Conservation (phyloP, 2,113 vertebrate genomes). For the Anhinga anhinga region DNA sequence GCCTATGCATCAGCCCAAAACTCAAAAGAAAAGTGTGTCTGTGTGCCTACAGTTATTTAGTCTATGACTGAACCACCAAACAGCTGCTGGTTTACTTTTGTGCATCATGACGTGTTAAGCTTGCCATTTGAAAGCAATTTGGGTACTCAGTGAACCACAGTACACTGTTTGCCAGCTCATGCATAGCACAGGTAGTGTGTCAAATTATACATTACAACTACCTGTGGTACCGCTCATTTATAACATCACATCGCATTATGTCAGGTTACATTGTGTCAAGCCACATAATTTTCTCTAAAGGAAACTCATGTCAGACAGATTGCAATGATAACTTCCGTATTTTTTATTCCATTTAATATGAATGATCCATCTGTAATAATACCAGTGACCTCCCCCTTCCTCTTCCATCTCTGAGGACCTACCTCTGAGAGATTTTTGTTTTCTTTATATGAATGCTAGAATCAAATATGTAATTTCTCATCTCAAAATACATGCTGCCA, state of each 20-base stretch:
- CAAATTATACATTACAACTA: slow-evolving; percentile 15
- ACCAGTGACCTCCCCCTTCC: neutral
- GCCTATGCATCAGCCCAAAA: neutral
- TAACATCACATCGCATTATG: neutral
- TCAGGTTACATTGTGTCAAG: neutral
- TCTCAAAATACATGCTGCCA: slow-evolving; percentile 1
- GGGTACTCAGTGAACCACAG: neutral
- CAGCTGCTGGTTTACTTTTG: neutral
- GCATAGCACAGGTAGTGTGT: neutral
- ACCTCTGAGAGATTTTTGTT: neutral
- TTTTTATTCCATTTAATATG: neutral
- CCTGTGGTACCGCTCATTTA: neutral
- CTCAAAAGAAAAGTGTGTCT: neutral
- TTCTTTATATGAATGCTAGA: slow-evolving; percentile 19
- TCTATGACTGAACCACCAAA: neutral
- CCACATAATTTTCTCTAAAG: neutral
- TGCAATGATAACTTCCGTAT: neutral
- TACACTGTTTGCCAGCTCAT: neutral
- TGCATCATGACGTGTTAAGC: neutral
- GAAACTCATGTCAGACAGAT: neutral
- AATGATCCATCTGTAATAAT: neutral
- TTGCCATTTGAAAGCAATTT: neutral
- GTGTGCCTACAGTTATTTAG: neutral
- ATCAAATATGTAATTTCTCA: neutral
- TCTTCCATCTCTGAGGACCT: neutral